phyloP scores from a whole-genome alignment of 1,140 invertebrate species.

The Potamilus streckersoni region DNA sequence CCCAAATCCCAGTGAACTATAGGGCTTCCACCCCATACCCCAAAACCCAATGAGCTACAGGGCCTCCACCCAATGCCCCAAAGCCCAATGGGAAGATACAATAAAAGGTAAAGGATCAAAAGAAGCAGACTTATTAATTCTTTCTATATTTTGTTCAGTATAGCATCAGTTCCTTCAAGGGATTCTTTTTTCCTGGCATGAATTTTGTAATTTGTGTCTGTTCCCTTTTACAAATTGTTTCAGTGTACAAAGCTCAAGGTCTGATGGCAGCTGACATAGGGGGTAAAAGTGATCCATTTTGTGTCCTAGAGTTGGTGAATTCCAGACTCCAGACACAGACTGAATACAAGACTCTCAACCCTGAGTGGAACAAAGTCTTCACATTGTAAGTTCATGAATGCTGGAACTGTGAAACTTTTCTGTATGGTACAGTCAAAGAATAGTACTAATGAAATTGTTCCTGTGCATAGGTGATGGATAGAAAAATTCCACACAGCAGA shows the following conservation, averaged over 20 bases:
- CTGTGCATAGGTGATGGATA: too few species aligned
- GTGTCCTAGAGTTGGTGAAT: constrained; percentile 95
- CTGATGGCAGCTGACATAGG: constrained; percentile 65
- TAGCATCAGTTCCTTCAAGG: not conserved
- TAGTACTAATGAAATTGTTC: too few species aligned
- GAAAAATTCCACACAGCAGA: too few species aligned
- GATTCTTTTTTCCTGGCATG: not conserved
- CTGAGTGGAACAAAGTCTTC: constrained; percentile 99
- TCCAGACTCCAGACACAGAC: constrained; percentile 96
- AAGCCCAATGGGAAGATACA: too few species aligned
- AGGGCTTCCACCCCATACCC: too few species aligned
- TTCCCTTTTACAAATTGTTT: constrained; percentile 11
- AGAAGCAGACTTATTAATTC: not conserved
- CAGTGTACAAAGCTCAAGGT: constrained; percentile 64
- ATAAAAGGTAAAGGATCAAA: not conserved
- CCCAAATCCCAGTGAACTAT: too few species aligned
- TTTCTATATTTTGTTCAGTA: not conserved
- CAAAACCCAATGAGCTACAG: too few species aligned
- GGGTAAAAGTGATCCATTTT: constrained; percentile 90
- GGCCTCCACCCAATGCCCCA: too few species aligned
- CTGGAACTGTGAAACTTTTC: too few species aligned
- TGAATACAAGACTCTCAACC: constrained; percentile 96
- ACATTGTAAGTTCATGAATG: constrained; percentile 84
- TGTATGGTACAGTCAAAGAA: too few species aligned
- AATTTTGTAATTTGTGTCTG: not conserved